These are phyloP conservation scores for Arion vulgaris DNA, from an alignment of 1,140 invertebrate genomes.

Conservation along the genomic window DNA sequence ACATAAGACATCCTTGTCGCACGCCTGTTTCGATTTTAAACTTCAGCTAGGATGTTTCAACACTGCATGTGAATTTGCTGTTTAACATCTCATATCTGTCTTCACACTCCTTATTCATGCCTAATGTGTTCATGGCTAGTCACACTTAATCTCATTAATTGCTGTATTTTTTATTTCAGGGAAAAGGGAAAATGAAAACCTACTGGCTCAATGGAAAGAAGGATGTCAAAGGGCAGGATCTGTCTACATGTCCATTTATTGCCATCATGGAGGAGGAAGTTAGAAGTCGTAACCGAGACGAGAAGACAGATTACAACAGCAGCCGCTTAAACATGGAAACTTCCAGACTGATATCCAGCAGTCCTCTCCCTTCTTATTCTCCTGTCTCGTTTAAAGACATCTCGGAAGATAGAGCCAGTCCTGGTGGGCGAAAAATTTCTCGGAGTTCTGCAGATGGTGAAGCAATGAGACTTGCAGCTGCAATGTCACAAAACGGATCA, in stretches of 20 bases:
- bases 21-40: too few species aligned
- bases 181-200: conserved; percentile 90
- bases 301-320: conserved; percentile 1
- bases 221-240: conserved; percentile 29
- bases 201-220: conserved; percentile 76
- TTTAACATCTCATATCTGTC: too few species aligned
- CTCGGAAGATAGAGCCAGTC: conserved; percentile 31
- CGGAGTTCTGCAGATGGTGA: not conserved
- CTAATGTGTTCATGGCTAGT: too few species aligned
- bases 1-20: too few species aligned
- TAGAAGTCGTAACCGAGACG: conserved; percentile 39
- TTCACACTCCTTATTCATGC: too few species aligned
- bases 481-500: not conserved
- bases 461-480: not conserved
- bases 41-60: too few species aligned
- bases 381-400: conserved; percentile 65
- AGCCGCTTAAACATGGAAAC: not conserved
- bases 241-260: conserved; percentile 53
- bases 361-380: conserved; percentile 55
- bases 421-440: not conserved
- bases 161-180: conserved; percentile 60
- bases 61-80: too few species aligned
- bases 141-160: too few species aligned
- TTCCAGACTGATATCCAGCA: not conserved
- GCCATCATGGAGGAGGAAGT: conserved; percentile 54